Evolutionary conservation across 53 echinoderm and acorn worm genomes (phyloP).

Genomic region (Arbacia lixula): DNA sequence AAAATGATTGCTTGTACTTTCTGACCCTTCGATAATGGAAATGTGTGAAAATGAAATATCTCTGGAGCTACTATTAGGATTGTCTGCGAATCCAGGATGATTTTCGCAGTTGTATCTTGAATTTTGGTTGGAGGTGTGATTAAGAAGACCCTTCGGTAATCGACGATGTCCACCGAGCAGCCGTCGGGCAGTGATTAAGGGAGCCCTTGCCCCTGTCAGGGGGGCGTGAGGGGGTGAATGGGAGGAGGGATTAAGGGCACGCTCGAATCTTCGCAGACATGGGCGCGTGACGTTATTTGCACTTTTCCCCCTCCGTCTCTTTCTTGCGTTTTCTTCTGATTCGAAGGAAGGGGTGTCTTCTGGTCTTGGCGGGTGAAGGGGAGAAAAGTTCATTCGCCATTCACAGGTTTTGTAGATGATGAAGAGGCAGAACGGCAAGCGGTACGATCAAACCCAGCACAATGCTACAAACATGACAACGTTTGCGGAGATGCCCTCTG

Average conservation of each 20-base stretch:
- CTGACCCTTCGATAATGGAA: too few relatives aligned
- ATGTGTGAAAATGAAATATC: too few relatives aligned
- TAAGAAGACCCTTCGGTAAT: slow-evolving; percentile 22
- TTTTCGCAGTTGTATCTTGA: slow-evolving; percentile 41
- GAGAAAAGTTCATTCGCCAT: slow-evolving; percentile 33
- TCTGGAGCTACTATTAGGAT: slow-evolving; percentile 18
- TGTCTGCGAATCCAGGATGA: slow-evolving; percentile 11
- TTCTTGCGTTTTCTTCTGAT: not conserved
- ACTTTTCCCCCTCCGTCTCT: not conserved
- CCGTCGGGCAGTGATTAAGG: slow-evolving; percentile 38
- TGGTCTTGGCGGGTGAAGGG: not conserved
- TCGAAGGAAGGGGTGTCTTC: not conserved
- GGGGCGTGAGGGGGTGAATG: slow-evolving; percentile 34
- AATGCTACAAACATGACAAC: too few relatives aligned
- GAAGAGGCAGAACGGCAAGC: too few relatives aligned
- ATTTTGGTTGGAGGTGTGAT: slow-evolving; percentile 26
- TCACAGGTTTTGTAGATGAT: too few relatives aligned
- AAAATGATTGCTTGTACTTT: too few relatives aligned
- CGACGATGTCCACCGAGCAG: slow-evolving; percentile 32
- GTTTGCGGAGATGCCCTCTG: too few relatives aligned
- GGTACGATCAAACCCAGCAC: too few relatives aligned
- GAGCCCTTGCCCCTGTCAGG: not conserved
- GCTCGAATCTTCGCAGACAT: not conserved
- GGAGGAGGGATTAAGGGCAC: slow-evolving; percentile 29
- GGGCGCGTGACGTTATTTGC: slow-evolving; percentile 23